Evolutionary conservation across 2,888 invertebrate genomes (phyloP), one percentile per base, ranked within the genome.

Genomic region (Nomada goodeniana): DNA sequence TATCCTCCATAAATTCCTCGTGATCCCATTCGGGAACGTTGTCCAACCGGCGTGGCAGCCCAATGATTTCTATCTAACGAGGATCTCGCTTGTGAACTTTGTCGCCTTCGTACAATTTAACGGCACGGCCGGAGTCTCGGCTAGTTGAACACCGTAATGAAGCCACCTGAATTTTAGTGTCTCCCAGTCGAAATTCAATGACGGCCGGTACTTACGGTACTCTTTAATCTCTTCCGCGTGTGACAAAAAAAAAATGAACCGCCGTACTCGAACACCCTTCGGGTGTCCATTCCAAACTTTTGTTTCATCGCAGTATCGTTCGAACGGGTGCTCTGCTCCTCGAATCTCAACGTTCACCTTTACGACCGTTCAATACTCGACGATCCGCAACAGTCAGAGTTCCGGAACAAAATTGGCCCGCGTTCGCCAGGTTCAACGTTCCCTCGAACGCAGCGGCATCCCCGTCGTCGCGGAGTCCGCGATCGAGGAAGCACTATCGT

Each of bases 101-200:
- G 85, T 82, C 87, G 81, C 82, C 67, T 64, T 63, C 20, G 65
- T 65, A 75, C 71, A 76, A 73, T 86, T 87, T 89, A 88, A 88
- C 87, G 87, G 86, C 82, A 87, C 70, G 67, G 70, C 67, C 60
- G 60, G 68, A 65, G 88, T 86, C 89, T 88, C 89, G 88, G 91
- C 90, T 92, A 90, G 91, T 92, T 93, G 91, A 91, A 88, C 91
- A 87, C 89, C 83, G 83, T 93, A 93, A 93, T 92, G 85, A 87
- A 85, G 77, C 13, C 77, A 68, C 83, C 71, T 82, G 79, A 83
- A 86, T 88, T 86, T 87, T 90, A 85, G 88, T 90, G 86, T 85
- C 88, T 87, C 83, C 77, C 60, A 79, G 80, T 81, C 88, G 85
- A 85, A 88, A 84, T 71, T 20, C 59, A 52, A 64, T 15, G 75